These are phyloP conservation scores for Pocillopora damicornis DNA, from an alignment of 64 coral and sea anemone species.

Conservation along the genomic window DNA sequence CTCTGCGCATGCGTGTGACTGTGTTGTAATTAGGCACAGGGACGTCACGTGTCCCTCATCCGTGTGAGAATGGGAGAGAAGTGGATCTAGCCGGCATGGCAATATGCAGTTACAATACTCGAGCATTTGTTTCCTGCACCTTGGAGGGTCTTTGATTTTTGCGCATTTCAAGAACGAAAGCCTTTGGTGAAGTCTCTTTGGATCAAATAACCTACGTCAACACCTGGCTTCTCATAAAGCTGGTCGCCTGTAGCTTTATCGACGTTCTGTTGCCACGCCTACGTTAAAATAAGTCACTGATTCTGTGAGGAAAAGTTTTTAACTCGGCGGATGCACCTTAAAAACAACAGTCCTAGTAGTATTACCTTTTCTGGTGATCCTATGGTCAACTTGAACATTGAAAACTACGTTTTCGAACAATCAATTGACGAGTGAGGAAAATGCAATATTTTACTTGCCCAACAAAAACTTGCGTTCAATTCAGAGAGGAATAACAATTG, in stretches of 20 bases:
- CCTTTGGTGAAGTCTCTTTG: neutral
- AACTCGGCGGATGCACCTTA: neutral
- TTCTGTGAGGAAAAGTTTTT: neutral
- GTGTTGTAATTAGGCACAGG: neutral
- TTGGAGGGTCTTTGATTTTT: neutral
- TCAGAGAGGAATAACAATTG: neutral
- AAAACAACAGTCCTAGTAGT: neutral
- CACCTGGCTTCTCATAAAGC: neutral
- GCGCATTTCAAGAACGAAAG: neutral
- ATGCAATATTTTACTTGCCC: neutral
- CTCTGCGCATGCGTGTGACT: neutral
- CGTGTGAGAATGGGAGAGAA: neutral
- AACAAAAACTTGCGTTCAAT: neutral
- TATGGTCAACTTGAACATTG: neutral
- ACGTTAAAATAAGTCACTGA: neutral
- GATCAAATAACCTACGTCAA: constrained; percentile 29
- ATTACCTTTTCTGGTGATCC: neutral
- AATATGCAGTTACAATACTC: neutral
- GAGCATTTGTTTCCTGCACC: constrained; percentile 1
- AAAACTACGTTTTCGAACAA: neutral
- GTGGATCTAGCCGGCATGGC: neutral
- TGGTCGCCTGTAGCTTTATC: neutral
- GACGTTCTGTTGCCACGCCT: neutral
- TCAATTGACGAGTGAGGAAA: neutral
- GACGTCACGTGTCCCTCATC: constrained; percentile 1